phyloP scores from a whole-genome alignment of 2,797 vertebrate species.

The Sebastes goodei region DNA sequence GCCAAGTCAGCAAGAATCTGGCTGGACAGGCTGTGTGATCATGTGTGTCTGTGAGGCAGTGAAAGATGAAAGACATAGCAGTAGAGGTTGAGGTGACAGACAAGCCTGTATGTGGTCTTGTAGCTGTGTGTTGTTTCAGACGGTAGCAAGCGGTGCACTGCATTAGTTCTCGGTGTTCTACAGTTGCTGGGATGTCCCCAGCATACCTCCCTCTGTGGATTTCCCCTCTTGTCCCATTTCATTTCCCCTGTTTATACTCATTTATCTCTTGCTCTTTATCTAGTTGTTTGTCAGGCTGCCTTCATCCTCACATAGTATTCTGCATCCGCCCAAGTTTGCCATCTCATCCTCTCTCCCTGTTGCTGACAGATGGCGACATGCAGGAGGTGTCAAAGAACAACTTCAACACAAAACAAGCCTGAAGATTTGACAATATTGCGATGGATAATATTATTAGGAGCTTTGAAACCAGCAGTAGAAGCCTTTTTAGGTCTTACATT shows the following conservation, averaged over 20 bases:
- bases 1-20: conserved; percentile 18
- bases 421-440: neutral
- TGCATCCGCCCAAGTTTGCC: neutral
- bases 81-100: conserved; percentile 9
- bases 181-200: neutral
- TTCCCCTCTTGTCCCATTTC: neutral
- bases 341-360: conserved; percentile 1
- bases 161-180: neutral
- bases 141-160: conserved; percentile 4
- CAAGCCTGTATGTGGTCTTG: neutral
- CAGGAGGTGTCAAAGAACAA: conserved; percentile 28
- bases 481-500: neutral
- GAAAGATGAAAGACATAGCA: neutral
- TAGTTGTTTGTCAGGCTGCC: neutral
- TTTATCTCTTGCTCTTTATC: conserved; percentile 6
- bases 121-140: conserved; percentile 1
- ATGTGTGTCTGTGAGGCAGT: neutral
- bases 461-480: neutral
- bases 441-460: neutral
- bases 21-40: conserved; percentile 1
- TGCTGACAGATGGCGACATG: conserved; percentile 16
- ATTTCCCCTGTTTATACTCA: neutral
- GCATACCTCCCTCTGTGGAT: neutral
- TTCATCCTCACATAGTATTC: neutral
- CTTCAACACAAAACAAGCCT: neutral